A percentile compares a stretch with the other conserved stretches of the same genome.
phyloP scores from a whole-genome alignment of 2,113 vertebrate genomes.

The Tetrao urogallus region DNA sequence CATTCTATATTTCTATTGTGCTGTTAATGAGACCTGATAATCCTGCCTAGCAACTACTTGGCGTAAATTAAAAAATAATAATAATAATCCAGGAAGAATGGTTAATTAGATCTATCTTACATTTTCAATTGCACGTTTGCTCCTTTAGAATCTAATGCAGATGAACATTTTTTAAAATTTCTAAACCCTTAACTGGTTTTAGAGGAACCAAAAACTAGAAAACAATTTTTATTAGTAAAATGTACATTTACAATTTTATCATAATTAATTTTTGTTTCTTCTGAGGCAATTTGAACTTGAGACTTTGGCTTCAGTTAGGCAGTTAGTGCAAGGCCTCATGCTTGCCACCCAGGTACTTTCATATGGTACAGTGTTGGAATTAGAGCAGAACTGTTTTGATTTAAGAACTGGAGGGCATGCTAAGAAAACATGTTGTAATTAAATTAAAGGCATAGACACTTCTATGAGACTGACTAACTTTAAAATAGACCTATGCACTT shows the following conservation, averaged over 20 bases:
- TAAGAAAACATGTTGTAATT: background rate
- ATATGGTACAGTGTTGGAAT: background rate
- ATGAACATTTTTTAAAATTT: conserved; percentile 5
- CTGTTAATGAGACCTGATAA: background rate
- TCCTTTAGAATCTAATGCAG: conserved; percentile 20
- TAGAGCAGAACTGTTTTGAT: background rate
- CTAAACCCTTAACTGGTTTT: background rate
- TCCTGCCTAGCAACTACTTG: background rate
- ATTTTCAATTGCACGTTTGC: conserved; percentile 25
- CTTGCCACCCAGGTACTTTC: background rate
- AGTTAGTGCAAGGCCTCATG: background rate
- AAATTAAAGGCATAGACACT: background rate
- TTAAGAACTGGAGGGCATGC: accelerated
- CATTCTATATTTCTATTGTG: background rate
- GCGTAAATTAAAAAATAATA: conserved; percentile 43
- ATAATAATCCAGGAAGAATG: conserved; percentile 8
- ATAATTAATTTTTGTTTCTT: background rate
- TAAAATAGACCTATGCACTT: background rate
- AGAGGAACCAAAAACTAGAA: background rate
- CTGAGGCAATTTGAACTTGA: background rate
- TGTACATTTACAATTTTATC: background rate
- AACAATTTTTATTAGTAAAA: background rate
- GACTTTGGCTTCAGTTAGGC: background rate
- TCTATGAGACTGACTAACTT: background rate
- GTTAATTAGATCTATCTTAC: conserved; percentile 6